Evolutionary conservation across 1,140 invertebrate genomes (phyloP), one percentile per base, ranked within the genome.

Genomic region (Sinella curviseta): DNA sequence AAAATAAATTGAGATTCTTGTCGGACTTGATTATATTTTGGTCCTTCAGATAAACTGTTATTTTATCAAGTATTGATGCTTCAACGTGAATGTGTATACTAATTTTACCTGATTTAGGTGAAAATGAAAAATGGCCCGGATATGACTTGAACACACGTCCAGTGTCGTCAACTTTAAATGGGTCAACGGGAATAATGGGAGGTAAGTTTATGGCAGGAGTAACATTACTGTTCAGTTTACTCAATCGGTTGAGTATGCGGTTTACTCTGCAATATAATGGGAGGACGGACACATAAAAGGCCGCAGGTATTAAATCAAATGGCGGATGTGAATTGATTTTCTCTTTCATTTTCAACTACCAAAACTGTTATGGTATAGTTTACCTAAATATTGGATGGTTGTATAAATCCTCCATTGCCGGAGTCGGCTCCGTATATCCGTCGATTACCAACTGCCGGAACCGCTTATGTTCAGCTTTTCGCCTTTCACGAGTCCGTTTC

Each of bases 351-450:
- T n/a, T n/a, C n/a, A n/a, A n/a, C n/a, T n/a, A n/a, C n/a, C n/a
- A n/a, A n/a, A n/a, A n/a, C n/a, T n/a, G n/a, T n/a, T n/a, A n/a
- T 4, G 17, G 39, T 17, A 48, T 48, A 48, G n/a, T 48, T 48
- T 48, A 74, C 70, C 70, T 28, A 24, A 75, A 75, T 3, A 75
- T 35, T 8, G 74, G 74, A 24, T 75, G 74, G 35, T 48, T 75
- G 35, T 48, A 75, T 8, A 75, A 1, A 30, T 75, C 74, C 16
- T 54, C 33, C 74, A 75, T 75, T 20, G 8, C 36, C 14, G 34
- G 24, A 12, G 17, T 30, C 1, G 74, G 74, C 4, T 75, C 74
- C 14, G 28, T 26, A 24, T 48, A 24, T 8, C 74, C 74, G 31
- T 75, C 74, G 26, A 75, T 75, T 36, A 30, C 74, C 39, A 39